phyloP scores from a whole-genome alignment of 2,113 vertebrate species.

The cat (Felis catus) region F.catus_Fca126_mat1.0 CM031417.1:48630001-48630500 shows the following conservation, averaged over 20 bases:
- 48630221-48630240: conserved; percentile 13
- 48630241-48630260: not conserved
- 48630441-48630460: not conserved
- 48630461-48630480: conserved; percentile 17
- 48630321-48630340: not conserved
- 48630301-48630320: not conserved
- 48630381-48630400: not conserved
- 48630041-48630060: not conserved
- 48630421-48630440: not conserved
- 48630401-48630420: conserved; percentile 17
- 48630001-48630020: conserved; percentile 25
- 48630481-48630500: conserved; percentile 27
- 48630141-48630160: conserved; percentile 23
- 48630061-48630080: not conserved
- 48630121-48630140: conserved; percentile 14
- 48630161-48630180: not conserved
- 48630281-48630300: conserved; percentile 20
- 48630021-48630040: not conserved
- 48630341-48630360: conserved; percentile 32
- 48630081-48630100: conserved; percentile 32
- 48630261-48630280: not conserved
- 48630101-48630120: not conserved
- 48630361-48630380: conserved; percentile 41
- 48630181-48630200: conserved; percentile 4
- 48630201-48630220: not conserved